A percentile compares a stretch with the other conserved stretches of the same genome.
phyloP scores from a whole-genome alignment of 2,797 vertebrate species.

The Labeo calbasu region DNA sequence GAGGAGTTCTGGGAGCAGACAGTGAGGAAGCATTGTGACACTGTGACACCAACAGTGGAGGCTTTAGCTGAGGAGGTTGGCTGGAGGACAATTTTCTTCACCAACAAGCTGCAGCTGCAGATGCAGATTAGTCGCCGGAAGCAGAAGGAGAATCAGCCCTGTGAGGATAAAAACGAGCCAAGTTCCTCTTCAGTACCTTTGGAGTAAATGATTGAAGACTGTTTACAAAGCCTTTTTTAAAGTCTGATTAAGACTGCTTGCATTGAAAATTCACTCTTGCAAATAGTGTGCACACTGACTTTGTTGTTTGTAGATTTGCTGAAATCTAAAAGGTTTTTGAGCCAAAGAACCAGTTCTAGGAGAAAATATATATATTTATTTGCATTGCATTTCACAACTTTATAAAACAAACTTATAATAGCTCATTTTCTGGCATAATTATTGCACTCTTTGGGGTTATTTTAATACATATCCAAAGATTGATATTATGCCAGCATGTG shows the following conservation, averaged over 20 bases:
- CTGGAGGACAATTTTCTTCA: constrained; percentile 85
- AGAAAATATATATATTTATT: background rate
- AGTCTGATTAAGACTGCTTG: background rate
- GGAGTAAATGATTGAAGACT: background rate
- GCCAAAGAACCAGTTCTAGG: background rate
- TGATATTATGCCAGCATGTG: background rate
- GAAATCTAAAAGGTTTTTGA: background rate
- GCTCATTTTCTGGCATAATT: background rate
- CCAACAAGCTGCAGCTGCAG: constrained; percentile 83
- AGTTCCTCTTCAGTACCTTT: background rate
- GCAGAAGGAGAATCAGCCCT: constrained; percentile 46
- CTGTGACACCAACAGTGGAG: constrained; percentile 75
- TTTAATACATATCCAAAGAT: background rate
- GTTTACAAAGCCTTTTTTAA: background rate
- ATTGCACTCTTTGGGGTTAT: background rate
- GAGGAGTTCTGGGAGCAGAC: constrained; percentile 82
- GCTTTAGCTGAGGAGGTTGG: constrained; percentile 78
- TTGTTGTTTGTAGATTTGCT: background rate
- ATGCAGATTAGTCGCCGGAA: constrained; percentile 77
- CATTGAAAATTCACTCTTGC: background rate
- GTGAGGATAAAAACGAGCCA: constrained; percentile 19
- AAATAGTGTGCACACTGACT: background rate
- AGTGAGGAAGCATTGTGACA: constrained; percentile 69
- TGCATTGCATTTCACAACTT: background rate
- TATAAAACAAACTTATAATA: background rate